Evolutionary conservation across 2,797 vertebrate genomes (phyloP).

Genomic region (Ctenopoma kingsleyae): DNA sequence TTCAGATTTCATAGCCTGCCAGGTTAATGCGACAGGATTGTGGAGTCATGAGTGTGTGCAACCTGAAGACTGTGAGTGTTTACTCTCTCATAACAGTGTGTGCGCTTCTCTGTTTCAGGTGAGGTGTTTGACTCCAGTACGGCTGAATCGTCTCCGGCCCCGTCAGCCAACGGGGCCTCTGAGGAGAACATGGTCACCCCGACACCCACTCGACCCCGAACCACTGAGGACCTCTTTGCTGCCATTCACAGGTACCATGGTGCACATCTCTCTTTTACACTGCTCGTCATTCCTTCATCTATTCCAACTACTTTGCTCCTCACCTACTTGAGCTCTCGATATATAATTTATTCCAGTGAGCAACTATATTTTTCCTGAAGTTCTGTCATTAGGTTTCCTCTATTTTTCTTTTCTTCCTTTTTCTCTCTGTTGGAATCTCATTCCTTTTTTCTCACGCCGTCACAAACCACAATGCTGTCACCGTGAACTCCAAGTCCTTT

Average conservation of each 20-base stretch:
- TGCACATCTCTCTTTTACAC: conserved; percentile 6
- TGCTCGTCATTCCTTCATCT: neutral
- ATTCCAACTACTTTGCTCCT: conserved; percentile 11
- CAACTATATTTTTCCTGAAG: neutral
- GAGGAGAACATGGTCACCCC: conserved; percentile 88
- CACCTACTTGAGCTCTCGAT: neutral
- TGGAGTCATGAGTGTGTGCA: conserved; percentile 16
- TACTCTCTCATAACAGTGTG: conserved; percentile 14
- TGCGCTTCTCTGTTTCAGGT: conserved; percentile 75
- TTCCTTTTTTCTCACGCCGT: conserved; percentile 3
- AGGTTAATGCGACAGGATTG: conserved; percentile 48
- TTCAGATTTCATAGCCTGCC: conserved; percentile 38
- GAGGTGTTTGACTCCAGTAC: conserved; percentile 87
- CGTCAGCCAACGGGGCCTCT: conserved; percentile 75
- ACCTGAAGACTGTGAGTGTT: conserved; percentile 15
- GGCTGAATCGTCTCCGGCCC: conserved; percentile 74
- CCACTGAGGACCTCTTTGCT: conserved; percentile 98
- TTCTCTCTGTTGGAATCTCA: conserved; percentile 21
- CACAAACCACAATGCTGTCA: conserved; percentile 33
- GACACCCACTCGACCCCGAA: conserved; percentile 90
- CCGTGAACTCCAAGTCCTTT: conserved; percentile 27
- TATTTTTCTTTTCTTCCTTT: neutral
- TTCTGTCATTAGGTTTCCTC: conserved; percentile 7
- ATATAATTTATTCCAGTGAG: conserved; percentile 24
- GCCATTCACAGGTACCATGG: conserved; percentile 95